A percentile compares a stretch with the other conserved stretches of the same genome.
Evolutionary conservation across 2,113 vertebrate genomes (phyloP).

Genomic region (Eptesicus fuscus): DNA sequence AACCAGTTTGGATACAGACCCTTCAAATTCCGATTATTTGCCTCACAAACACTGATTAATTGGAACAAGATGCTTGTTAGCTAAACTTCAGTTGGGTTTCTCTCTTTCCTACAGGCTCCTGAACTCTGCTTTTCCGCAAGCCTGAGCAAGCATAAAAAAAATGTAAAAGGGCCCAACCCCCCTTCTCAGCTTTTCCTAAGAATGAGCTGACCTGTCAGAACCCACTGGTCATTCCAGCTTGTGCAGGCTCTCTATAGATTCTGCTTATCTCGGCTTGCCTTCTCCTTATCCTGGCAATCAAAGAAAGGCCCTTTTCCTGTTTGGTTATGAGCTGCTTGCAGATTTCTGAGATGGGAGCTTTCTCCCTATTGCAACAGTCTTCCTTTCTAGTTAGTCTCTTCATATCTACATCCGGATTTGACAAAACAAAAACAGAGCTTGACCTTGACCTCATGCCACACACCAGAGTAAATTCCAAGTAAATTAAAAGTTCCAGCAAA

Average conservation of each 20-base stretch:
- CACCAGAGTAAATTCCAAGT: neutral
- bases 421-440: neutral
- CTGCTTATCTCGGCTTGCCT: neutral
- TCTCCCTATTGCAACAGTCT: neutral
- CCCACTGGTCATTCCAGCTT: neutral
- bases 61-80: neutral
- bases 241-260: neutral
- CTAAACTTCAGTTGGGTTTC: neutral
- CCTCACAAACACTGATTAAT: neutral
- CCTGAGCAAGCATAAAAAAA: neutral
- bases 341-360: conserved; percentile 6
- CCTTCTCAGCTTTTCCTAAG: neutral
- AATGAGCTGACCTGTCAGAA: neutral
- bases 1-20: neutral
- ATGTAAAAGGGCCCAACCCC: neutral
- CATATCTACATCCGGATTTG: neutral
- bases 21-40: conserved; percentile 2
- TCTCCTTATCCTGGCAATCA: neutral
- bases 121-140: neutral
- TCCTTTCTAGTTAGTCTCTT: neutral
- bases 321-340: neutral
- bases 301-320: neutral
- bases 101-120: neutral
- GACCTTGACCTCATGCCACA: neutral
- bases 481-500: neutral